Percentiles rank a stretch among this genome's conserved stretches.
These are phyloP conservation scores for Nephrotoma guestfalica DNA, from an alignment of 2,888 invertebrate species.

Conservation along the genomic window DNA sequence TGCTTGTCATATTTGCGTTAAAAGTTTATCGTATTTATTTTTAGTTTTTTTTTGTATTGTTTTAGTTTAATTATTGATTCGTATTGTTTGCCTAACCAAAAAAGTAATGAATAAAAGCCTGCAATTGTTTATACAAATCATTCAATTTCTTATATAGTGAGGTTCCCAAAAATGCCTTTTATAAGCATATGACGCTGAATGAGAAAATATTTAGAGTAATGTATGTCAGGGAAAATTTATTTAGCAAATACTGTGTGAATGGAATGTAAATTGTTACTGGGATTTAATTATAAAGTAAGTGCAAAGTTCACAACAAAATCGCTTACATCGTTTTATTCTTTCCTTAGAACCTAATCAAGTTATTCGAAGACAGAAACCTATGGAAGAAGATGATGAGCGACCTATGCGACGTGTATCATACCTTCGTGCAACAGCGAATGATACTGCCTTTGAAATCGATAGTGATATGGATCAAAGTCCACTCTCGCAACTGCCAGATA, in stretches of 20 bases:
- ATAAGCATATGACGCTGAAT: neutral
- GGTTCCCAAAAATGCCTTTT: neutral
- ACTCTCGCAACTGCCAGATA: constrained; percentile 8
- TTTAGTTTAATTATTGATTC: too few relatives aligned
- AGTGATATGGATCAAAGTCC: constrained; percentile 35
- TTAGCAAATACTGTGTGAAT: neutral
- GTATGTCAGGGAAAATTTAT: neutral
- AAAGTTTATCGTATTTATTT: too few relatives aligned
- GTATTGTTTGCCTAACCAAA: neutral
- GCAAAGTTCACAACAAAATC: neutral
- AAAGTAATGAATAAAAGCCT: neutral
- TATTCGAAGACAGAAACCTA: constrained; percentile 26
- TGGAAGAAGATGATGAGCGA: constrained; percentile 62
- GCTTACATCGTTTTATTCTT: neutral
- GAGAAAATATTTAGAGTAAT: neutral
- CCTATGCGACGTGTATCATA: constrained; percentile 85
- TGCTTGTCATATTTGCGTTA: too few relatives aligned
- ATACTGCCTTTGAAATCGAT: constrained; percentile 57
- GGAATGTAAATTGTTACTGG: neutral
- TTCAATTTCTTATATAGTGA: neutral
- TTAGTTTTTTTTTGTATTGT: too few relatives aligned
- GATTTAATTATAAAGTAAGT: neutral
- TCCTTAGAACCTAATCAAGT: constrained; percentile 13
- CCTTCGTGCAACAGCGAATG: constrained; percentile 75
- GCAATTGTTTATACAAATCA: neutral